A percentile compares a stretch with the other conserved stretches of the same genome.
Evolutionary conservation across 2,113 vertebrate species (phyloP).

Genomic region (Dascyllus trimaculatus): DNA sequence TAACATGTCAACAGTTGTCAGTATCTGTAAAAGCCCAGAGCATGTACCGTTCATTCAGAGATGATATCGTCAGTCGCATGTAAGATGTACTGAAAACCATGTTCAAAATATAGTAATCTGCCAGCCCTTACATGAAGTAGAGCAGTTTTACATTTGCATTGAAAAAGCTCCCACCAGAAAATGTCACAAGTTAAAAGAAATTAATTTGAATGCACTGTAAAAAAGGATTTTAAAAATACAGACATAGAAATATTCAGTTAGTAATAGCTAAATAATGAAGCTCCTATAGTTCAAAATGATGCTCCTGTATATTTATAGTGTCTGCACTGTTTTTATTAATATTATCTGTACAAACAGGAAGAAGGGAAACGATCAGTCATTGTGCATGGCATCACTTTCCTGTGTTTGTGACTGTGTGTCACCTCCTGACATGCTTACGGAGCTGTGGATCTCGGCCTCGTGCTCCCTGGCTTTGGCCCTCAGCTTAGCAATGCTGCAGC

Average conservation of each 20-base stretch:
- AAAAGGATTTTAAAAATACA: background rate
- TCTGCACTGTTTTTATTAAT: background rate
- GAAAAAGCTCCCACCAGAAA: background rate
- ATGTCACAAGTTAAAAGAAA: background rate
- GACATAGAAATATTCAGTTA: background rate
- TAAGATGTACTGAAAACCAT: background rate
- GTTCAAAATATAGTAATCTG: background rate
- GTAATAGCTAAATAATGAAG: conserved; percentile 14
- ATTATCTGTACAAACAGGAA: conserved; percentile 66
- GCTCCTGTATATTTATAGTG: background rate
- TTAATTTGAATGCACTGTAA: background rate
- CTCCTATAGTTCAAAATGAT: conserved; percentile 8
- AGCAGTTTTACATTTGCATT: too few relatives aligned
- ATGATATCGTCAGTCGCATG: background rate
- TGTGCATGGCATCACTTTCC: conserved; percentile 57
- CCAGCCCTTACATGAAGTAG: too few relatives aligned
- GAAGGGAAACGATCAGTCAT: conserved; percentile 67
- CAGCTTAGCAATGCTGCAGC: conserved; percentile 86
- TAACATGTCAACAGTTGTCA: conserved; percentile 20
- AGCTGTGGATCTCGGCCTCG: conserved; percentile 84
- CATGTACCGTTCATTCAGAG: background rate
- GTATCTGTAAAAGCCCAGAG: background rate
- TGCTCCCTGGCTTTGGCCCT: conserved; percentile 87
- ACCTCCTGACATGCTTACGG: conserved; percentile 66
- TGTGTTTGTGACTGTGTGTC: conserved; percentile 65